These are phyloP conservation scores for Agrotis segetum DNA, from an alignment of 2,888 invertebrate species.

Conservation along the genomic window DNA sequence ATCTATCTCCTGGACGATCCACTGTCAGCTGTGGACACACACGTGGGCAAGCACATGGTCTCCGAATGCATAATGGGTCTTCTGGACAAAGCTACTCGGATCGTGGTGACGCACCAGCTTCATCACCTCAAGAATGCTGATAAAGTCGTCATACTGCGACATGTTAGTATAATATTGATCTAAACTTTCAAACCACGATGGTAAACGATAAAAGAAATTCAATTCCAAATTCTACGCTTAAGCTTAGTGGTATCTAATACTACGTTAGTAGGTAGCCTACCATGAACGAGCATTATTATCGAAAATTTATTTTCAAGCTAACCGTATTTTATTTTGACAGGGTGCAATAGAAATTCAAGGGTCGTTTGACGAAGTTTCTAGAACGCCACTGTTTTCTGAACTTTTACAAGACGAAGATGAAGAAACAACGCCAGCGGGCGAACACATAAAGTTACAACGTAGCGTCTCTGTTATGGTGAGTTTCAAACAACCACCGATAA, in stretches of 20 bases:
- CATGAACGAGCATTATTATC: too few species aligned
- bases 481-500: background rate
- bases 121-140: conserved; percentile 93
- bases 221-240: background rate
- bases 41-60: conserved; percentile 93
- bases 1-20: conserved; percentile 95
- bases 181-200: background rate
- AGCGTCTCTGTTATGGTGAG: conserved; percentile 70
- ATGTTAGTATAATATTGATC: conserved; percentile 82
- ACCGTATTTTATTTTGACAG: conserved; percentile 73
- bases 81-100: conserved; percentile 92
- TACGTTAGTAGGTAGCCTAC: too few species aligned
- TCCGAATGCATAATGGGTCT: conserved; percentile 92
- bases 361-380: conserved; percentile 89
- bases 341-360: conserved; percentile 92
- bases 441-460: conserved; percentile 68
- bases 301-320: too few species aligned
- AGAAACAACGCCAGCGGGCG: conserved; percentile 57
- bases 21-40: conserved; percentile 94
- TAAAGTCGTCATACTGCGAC: conserved; percentile 92
- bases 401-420: conserved; percentile 84
- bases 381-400: conserved; percentile 86
- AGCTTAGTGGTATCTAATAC: too few species aligned
- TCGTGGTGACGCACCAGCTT: conserved; percentile 96
- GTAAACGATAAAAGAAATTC: too few species aligned